Percentiles rank a stretch among this genome's conserved stretches.
Conservation (phyloP, 2,888 invertebrate genomes). For the Helicoverpa assulta region DNA sequence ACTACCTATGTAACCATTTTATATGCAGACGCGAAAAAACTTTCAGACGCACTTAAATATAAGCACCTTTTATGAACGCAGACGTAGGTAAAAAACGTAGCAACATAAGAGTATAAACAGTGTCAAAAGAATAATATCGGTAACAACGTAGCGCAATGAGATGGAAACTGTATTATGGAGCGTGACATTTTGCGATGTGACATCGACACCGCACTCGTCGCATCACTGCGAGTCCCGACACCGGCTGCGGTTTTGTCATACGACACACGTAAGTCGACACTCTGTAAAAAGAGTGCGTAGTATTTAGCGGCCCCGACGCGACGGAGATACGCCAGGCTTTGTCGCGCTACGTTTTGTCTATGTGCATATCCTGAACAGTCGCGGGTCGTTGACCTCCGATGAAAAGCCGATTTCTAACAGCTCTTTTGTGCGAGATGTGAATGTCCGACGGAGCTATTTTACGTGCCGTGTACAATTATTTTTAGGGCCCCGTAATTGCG, state of each 20-base stretch:
- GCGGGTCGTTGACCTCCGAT: constrained; percentile 79
- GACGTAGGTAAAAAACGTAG: constrained; percentile 16
- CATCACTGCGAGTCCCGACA: constrained; percentile 51
- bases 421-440: constrained; percentile 76
- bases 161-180: constrained; percentile 44
- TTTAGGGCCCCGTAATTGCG: constrained; percentile 58
- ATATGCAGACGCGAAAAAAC: constrained; percentile 13
- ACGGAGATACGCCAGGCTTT: constrained; percentile 74
- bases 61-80: background rate
- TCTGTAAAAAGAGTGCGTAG: constrained; percentile 59
- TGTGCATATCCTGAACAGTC: constrained; percentile 86
- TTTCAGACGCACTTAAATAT: background rate
- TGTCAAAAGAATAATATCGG: constrained; percentile 37
- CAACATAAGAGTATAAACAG: constrained; percentile 23
- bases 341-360: constrained; percentile 82
- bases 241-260: constrained; percentile 59
- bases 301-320: constrained; percentile 53
- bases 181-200: constrained; percentile 56
- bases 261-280: constrained; percentile 56
- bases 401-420: constrained; percentile 81
- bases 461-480: constrained; percentile 58
- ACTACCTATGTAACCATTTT: background rate
- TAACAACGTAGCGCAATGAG: constrained; percentile 41
- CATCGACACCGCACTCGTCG: constrained; percentile 49
- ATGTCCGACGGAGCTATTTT: constrained; percentile 67